Evolutionary conservation across 2,113 vertebrate genomes (phyloP).

Genomic region (Salvator merianae): DNA sequence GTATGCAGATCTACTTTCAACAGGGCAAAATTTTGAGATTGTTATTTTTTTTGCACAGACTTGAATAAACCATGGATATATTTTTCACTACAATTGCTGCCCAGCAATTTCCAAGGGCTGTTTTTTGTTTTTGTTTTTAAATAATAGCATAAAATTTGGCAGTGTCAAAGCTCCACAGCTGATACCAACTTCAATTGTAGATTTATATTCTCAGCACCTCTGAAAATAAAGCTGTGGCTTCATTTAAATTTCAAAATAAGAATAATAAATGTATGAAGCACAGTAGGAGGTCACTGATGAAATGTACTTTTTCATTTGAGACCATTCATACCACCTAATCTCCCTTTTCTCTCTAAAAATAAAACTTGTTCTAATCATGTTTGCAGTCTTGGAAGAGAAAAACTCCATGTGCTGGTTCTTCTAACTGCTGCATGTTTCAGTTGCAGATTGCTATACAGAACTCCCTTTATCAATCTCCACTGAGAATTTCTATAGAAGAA

Average conservation of each 20-base stretch:
- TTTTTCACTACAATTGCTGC: not conserved
- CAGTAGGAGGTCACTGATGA: conserved; percentile 19
- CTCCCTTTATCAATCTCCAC: conserved; percentile 50
- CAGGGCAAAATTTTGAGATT: too few relatives aligned
- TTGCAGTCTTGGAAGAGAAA: conserved; percentile 41
- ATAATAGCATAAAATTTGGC: conserved; percentile 10
- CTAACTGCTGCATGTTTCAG: conserved; percentile 38
- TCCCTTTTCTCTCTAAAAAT: conserved; percentile 35
- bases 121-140: not conserved
- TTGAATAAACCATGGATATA: conserved; percentile 4
- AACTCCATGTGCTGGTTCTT: conserved; percentile 41
- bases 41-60: not conserved
- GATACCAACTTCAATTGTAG: conserved; percentile 10
- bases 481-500: conserved; percentile 58
- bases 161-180: not conserved
- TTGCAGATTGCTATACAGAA: conserved; percentile 26
- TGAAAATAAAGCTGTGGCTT: conserved; percentile 42
- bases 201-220: conserved; percentile 19
- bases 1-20: too few relatives aligned
- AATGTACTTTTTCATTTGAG: conserved; percentile 39
- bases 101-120: not conserved
- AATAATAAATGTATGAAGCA: conserved; percentile 24
- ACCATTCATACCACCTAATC: conserved; percentile 39
- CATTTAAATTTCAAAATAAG: conserved; percentile 38
- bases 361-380: conserved; percentile 40